These are phyloP conservation scores for Atlantisia rogersi DNA, from an alignment of 2,113 vertebrate species.

Conservation along the genomic window DNA sequence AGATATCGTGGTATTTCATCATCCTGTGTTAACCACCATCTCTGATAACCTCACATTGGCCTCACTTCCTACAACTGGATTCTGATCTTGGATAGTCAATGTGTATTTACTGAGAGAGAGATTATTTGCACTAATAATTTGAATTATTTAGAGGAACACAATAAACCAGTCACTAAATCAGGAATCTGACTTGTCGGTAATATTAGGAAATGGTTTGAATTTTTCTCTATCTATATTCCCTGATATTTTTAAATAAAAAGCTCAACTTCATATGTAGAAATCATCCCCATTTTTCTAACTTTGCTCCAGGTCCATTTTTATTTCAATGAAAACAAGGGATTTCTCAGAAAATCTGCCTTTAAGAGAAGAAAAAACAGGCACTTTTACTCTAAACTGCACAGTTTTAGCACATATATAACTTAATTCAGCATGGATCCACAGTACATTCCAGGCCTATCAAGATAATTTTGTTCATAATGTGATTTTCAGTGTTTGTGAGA, in stretches of 20 bases:
- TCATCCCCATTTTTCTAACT: neutral
- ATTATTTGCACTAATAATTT: neutral
- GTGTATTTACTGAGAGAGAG: neutral
- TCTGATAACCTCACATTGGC: neutral
- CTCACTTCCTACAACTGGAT: neutral
- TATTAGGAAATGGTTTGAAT: neutral
- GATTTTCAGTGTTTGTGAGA: conserved; percentile 48
- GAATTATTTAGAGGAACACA: neutral
- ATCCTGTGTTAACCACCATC: no score
- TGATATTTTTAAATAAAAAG: neutral
- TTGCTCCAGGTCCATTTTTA: neutral
- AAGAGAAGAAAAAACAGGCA: neutral
- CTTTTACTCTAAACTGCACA: neutral
- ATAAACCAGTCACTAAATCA: neutral
- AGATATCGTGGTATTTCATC: neutral
- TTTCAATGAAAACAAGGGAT: fast-evolving
- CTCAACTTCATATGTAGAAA: neutral
- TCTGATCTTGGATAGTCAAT: neutral
- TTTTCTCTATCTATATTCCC: neutral
- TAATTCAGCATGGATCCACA: neutral
- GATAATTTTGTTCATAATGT: neutral
- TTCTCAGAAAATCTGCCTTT: neutral
- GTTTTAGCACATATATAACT: neutral
- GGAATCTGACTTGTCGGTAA: neutral
- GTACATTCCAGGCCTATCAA: neutral